Conservation (phyloP, 2,888 invertebrate genomes). For the Carpatolechia fugitivella region DNA sequence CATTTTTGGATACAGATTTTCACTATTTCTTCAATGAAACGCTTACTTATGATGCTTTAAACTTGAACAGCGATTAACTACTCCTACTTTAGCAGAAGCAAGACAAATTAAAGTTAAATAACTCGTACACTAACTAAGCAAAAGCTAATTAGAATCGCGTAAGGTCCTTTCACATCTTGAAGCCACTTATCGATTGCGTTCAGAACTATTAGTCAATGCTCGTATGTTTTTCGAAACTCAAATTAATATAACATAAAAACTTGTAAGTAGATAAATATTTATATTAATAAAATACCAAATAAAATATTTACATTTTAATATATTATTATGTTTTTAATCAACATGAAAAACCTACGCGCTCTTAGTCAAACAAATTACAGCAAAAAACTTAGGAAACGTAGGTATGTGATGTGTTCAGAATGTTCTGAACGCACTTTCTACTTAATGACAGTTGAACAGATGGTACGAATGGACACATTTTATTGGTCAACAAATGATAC, state of each 20-base stretch:
- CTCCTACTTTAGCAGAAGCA: slow-evolving; percentile 36
- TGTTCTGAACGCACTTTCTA: not conserved
- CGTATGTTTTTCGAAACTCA: not conserved
- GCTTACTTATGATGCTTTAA: slow-evolving; percentile 25
- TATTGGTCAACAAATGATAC: not conserved
- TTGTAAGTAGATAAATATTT: not conserved
- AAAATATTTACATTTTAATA: not conserved
- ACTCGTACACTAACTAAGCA: slow-evolving; percentile 47
- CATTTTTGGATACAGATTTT: slow-evolving; percentile 58
- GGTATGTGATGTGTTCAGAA: not conserved
- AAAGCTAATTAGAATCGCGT: slow-evolving; percentile 48
- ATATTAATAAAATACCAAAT: not conserved
- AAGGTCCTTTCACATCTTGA: slow-evolving; percentile 48
- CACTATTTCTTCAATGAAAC: slow-evolving; percentile 49
- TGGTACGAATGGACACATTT: not conserved
- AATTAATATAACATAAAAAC: not conserved
- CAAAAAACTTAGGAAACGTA: too few species aligned
- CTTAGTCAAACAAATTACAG: too few species aligned
- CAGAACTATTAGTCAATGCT: not conserved
- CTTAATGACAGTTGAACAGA: slow-evolving; percentile 6
- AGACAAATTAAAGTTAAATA: slow-evolving; percentile 34
- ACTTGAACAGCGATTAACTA: slow-evolving; percentile 25
- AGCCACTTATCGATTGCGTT: slow-evolving; percentile 15
- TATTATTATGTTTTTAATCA: too few species aligned
- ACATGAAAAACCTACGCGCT: too few species aligned